Evolutionary conservation across 2,888 invertebrate species (phyloP).

Genomic region (Rhamnusium bicolor): DNA sequence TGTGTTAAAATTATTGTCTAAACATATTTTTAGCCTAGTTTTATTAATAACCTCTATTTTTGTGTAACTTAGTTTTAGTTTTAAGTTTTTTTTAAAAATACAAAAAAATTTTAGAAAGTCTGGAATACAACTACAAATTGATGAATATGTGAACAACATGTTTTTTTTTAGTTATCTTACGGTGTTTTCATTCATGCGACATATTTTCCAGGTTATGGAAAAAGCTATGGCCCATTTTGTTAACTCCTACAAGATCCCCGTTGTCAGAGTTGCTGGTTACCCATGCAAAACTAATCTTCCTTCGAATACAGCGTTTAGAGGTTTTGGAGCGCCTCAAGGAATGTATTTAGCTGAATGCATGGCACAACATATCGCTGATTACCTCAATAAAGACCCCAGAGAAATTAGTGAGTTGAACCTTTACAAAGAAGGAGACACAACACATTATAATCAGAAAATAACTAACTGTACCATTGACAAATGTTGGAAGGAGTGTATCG

Average conservation of each 20-base stretch:
- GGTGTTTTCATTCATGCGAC: too few relatives aligned
- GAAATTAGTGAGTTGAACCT: slow-evolving; percentile 85
- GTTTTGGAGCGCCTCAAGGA: slow-evolving; percentile 93
- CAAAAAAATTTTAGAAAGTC: too few relatives aligned
- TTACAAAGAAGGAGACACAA: slow-evolving; percentile 83
- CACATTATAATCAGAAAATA: slow-evolving; percentile 85
- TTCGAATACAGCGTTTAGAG: slow-evolving; percentile 94
- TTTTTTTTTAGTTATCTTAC: slow-evolving; percentile 33
- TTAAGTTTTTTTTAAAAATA: too few relatives aligned
- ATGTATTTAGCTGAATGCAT: slow-evolving; percentile 90
- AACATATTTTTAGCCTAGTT: too few relatives aligned
- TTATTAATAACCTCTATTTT: too few relatives aligned
- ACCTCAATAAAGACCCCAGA: slow-evolving; percentile 77
- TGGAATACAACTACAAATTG: too few relatives aligned
- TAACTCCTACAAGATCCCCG: slow-evolving; percentile 87
- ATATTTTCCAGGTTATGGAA: slow-evolving; percentile 81
- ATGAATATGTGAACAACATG: too few relatives aligned
- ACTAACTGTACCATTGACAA: slow-evolving; percentile 80
- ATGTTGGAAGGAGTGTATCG: slow-evolving; percentile 87
- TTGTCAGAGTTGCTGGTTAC: slow-evolving; percentile 80
- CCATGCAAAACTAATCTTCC: slow-evolving; percentile 91
- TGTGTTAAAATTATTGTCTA: too few relatives aligned
- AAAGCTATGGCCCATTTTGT: slow-evolving; percentile 88
- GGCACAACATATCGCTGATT: slow-evolving; percentile 83
- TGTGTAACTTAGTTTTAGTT: too few relatives aligned